Percentiles rank a stretch among this genome's conserved stretches.
Evolutionary conservation across 1,140 invertebrate species (phyloP).

Genomic region (Bradysia coprophila): DNA sequence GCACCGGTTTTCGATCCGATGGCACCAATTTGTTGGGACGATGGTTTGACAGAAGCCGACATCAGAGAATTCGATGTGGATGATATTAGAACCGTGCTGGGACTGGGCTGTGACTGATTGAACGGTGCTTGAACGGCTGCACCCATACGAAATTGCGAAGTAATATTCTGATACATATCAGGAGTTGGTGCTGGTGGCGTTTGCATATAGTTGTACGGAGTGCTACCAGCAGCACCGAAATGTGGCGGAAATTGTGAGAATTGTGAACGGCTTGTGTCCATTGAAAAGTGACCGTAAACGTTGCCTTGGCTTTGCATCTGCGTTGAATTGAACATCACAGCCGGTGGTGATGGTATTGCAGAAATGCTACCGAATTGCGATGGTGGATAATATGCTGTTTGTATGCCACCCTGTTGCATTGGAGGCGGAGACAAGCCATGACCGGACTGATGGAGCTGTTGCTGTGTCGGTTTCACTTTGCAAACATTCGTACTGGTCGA

Average conservation of each 20-base stretch:
- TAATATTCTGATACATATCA: constrained; percentile 62
- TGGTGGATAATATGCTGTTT: constrained; percentile 17
- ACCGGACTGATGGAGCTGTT: constrained; percentile 7
- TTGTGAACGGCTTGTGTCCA: constrained; percentile 34
- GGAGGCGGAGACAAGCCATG: constrained; percentile 22
- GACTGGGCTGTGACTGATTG: constrained; percentile 63
- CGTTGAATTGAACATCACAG: constrained; percentile 56
- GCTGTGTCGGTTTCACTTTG: constrained; percentile 9
- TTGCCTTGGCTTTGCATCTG: constrained; percentile 54
- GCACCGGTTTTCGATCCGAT: constrained; percentile 48
- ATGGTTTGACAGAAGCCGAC: constrained; percentile 75
- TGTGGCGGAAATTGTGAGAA: constrained; percentile 40
- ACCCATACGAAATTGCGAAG: constrained; percentile 52
- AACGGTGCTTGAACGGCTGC: constrained; percentile 43
- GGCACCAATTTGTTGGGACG: constrained; percentile 61
- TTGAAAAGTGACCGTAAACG: constrained; percentile 53
- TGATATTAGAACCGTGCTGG: constrained; percentile 74
- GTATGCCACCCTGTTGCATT: constrained; percentile 11
- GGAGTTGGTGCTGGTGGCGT: constrained; percentile 32
- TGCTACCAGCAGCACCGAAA: constrained; percentile 24
- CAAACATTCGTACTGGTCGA: constrained; percentile 7
- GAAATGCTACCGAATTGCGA: constrained; percentile 55
- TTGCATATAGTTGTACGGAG: constrained; percentile 35
- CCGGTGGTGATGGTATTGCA: constrained; percentile 64
- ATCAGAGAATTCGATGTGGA: constrained; percentile 66